phyloP scores from a whole-genome alignment of 2,888 invertebrate genomes.

The Ptychoptera albimana region DNA sequence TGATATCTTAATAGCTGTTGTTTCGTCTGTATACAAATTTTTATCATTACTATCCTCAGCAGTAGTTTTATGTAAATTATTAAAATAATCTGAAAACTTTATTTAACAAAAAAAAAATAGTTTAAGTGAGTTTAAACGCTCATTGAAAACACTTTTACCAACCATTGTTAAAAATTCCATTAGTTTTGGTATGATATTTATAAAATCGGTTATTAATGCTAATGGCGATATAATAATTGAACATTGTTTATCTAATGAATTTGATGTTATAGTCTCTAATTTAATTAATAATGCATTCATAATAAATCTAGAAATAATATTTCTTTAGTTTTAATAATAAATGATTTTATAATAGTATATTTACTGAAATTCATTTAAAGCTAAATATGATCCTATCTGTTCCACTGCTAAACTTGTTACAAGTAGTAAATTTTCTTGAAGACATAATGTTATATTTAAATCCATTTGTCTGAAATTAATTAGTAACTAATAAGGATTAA shows the following conservation, averaged over 20 bases:
- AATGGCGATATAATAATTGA: slow-evolving; percentile 21
- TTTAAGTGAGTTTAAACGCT: too few species aligned
- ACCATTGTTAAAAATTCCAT: slow-evolving; percentile 8
- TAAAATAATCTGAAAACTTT: not conserved
- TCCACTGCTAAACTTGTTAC: slow-evolving; percentile 22
- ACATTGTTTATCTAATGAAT: slow-evolving; percentile 13
- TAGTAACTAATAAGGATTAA: not conserved
- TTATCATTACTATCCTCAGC: slow-evolving; percentile 34
- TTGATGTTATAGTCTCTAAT: slow-evolving; percentile 29
- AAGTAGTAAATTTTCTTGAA: slow-evolving; percentile 31
- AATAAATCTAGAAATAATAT: slow-evolving; percentile 28
- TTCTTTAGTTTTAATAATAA: not conserved
- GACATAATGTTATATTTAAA: slow-evolving; percentile 41
- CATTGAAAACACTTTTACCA: too few species aligned
- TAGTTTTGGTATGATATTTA: slow-evolving; percentile 9
- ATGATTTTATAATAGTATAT: not conserved
- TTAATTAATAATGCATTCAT: slow-evolving; percentile 43
- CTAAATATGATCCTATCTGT: slow-evolving; percentile 18
- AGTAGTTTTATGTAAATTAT: slow-evolving; percentile 33
- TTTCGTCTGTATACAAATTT: slow-evolving; percentile 35
- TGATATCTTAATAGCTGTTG: slow-evolving; percentile 35
- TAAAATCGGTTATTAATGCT: slow-evolving; percentile 17
- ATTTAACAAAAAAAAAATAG: not conserved
- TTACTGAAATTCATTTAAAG: slow-evolving; percentile 18
- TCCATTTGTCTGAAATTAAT: slow-evolving; percentile 35